Percentiles rank a stretch among this genome's conserved stretches.
Evolutionary conservation across 1,140 invertebrate species (phyloP).

Genomic region (Phenacoccus solenopsis): DNA sequence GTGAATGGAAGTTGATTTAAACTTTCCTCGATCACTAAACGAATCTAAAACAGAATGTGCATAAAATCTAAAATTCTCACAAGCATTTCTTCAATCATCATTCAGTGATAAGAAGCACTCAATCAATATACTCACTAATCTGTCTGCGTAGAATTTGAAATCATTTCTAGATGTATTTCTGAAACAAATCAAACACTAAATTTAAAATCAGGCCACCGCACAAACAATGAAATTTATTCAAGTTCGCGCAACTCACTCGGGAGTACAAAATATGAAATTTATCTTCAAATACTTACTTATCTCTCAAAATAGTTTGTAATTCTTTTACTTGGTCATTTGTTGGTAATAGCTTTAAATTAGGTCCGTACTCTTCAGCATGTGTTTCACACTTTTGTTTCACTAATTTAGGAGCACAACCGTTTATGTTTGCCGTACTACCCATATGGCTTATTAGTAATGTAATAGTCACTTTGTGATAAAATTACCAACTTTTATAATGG

Average conservation of each 20-base stretch:
- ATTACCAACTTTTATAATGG: no score
- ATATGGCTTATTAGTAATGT: not conserved
- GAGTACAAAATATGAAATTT: not conserved
- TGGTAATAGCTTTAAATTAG: constrained; percentile 66
- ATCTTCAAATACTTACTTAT: constrained; percentile 57
- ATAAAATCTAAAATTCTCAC: constrained; percentile 18
- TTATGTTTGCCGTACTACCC: constrained; percentile 3
- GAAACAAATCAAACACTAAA: constrained; percentile 33
- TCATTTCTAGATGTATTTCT: constrained; percentile 87
- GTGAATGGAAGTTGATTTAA: constrained; percentile 92
- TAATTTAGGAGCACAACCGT: not conserved
- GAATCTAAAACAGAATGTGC: constrained; percentile 46
- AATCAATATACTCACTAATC: constrained; percentile 45
- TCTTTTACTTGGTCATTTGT: constrained; percentile 82
- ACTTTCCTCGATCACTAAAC: constrained; percentile 95
- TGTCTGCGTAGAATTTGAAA: constrained; percentile 97
- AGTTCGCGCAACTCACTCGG: no score
- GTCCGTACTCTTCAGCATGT: constrained; percentile 46
- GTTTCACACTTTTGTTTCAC: not conserved
- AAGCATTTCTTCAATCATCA: no score
- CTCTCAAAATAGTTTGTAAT: constrained; percentile 85
- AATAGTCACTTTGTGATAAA: not conserved
- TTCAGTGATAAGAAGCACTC: not conserved
- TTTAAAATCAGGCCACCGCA: no score
- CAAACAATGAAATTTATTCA: not conserved